Conservation (phyloP, 2,797 vertebrate species). For the Erpetoichthys calabaricus region DNA sequence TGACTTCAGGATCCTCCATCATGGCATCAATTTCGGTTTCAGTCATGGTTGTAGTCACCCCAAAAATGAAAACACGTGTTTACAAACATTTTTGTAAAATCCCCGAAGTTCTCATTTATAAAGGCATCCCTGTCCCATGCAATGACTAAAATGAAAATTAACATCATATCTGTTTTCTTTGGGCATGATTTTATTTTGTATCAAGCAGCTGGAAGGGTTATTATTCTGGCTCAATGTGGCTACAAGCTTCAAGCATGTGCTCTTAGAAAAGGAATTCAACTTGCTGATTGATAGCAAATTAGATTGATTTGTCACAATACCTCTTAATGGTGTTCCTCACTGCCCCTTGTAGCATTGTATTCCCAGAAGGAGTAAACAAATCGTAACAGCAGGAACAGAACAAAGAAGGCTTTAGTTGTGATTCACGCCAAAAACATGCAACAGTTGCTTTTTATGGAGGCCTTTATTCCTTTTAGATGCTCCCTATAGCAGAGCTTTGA, state of each 20-base stretch:
- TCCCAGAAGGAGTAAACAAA: constrained; percentile 9
- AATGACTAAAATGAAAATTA: not conserved
- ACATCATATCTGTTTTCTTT: not conserved
- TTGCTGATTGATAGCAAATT: constrained; percentile 52
- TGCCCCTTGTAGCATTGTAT: constrained; percentile 13
- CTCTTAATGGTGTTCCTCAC: constrained; percentile 11
- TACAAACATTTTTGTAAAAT: no score
- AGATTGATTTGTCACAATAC: constrained; percentile 45
- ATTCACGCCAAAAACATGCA: not conserved
- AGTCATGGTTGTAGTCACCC: no score
- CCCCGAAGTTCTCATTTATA: no score
- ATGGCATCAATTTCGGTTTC: no score
- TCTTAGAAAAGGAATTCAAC: constrained; percentile 31
- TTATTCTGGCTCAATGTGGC: not conserved
- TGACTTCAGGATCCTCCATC: no score
- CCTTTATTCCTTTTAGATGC: not conserved
- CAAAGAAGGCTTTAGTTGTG: not conserved
- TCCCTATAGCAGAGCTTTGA: constrained; percentile 1
- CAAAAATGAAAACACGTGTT: no score
- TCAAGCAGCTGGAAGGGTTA: not conserved
- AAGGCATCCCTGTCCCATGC: no score
- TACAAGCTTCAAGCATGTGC: constrained; percentile 1
- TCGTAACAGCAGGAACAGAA: not conserved
- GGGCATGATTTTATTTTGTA: not conserved
- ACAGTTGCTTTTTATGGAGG: constrained; percentile 2